phyloP scores from a whole-genome alignment of 2,797 vertebrate genomes.

The Taeniopygia guttata region DNA sequence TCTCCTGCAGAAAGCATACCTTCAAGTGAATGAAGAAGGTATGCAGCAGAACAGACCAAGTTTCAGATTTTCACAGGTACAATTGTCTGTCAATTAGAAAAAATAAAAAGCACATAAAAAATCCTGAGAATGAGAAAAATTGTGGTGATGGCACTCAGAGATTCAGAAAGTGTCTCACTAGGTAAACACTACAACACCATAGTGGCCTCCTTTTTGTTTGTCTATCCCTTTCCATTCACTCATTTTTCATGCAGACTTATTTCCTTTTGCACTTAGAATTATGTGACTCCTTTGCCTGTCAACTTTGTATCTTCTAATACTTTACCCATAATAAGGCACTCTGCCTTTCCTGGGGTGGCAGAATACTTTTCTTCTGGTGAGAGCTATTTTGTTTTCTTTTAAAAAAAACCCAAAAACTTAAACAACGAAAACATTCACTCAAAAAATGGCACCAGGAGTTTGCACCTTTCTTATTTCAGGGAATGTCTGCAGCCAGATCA shows the following conservation, averaged over 20 bases:
- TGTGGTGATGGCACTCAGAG: slow-evolving; percentile 1
- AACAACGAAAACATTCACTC: background rate
- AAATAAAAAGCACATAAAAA: background rate
- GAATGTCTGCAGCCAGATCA: slow-evolving; percentile 43
- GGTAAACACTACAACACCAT: slow-evolving; percentile 17
- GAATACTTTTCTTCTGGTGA: slow-evolving; percentile 1
- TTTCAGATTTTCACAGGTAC: background rate
- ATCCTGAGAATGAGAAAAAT: slow-evolving; percentile 37
- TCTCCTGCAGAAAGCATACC: background rate
- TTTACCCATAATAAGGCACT: background rate
- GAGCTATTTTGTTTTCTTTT: background rate
- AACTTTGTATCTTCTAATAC: background rate
- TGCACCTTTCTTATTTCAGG: slow-evolving; percentile 44
- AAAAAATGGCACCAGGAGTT: background rate
- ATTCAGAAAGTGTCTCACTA: background rate
- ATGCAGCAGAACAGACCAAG: background rate
- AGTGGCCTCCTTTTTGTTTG: background rate
- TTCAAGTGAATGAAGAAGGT: background rate
- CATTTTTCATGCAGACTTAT: background rate
- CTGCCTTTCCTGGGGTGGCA: background rate
- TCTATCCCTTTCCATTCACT: slow-evolving; percentile 12
- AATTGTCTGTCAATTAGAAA: background rate
- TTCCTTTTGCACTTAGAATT: slow-evolving; percentile 15
- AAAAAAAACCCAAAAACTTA: fast-evolving
- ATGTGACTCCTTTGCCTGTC: background rate